These are phyloP conservation scores for Ctena decussata DNA, from an alignment of 2,888 invertebrate species.

Conservation along the genomic window DNA sequence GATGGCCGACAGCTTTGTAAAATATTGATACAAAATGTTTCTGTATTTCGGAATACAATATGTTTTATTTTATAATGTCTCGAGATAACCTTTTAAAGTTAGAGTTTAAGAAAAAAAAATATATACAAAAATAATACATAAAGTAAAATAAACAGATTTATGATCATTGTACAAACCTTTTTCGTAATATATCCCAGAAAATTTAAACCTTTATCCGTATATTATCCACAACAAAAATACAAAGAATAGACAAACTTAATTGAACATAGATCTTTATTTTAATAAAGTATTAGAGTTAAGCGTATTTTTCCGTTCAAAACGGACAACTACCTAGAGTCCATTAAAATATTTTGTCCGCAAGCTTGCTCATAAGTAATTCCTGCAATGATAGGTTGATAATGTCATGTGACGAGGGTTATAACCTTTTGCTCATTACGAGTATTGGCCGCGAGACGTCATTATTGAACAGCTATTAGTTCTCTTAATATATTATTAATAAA, in stretches of 20 bases:
- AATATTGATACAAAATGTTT: too few species aligned
- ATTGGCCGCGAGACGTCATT: neutral
- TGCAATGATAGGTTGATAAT: neutral
- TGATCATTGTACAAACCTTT: neutral
- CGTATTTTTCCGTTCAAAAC: neutral
- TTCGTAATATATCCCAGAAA: neutral
- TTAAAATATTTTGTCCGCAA: neutral
- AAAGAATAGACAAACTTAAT: neutral
- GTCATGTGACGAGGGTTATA: neutral
- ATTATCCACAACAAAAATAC: neutral
- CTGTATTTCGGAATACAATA: too few species aligned
- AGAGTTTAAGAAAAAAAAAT: too few species aligned
- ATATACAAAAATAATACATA: neutral
- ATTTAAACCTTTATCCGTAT: neutral
- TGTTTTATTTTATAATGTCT: too few species aligned
- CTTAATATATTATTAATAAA: constrained; percentile 8
- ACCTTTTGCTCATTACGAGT: neutral
- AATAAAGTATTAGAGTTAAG: neutral
- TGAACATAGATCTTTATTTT: neutral
- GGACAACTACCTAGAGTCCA: neutral
- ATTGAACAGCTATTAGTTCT: constrained; percentile 16
- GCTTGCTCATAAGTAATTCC: neutral
- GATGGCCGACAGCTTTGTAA: too few species aligned
- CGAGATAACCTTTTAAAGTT: too few species aligned
- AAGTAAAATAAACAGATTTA: neutral